Evolutionary conservation across 2,888 invertebrate species (phyloP), one percentile per base, ranked within the genome.

Genomic region (Epirrhoe alternata): DNA sequence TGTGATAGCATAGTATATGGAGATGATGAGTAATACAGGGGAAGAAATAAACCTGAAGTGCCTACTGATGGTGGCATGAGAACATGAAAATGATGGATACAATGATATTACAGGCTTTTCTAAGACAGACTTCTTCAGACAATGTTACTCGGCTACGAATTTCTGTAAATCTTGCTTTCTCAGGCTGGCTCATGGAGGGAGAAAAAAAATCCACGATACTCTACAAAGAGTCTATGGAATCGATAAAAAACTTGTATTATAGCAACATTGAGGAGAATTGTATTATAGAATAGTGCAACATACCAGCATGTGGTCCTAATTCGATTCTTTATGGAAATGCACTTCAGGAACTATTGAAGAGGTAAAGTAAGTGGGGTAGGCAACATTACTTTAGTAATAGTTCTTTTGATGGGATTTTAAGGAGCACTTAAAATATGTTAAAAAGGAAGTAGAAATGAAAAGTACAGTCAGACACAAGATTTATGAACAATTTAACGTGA

Each of bases 241-340:
- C 38, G 38, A 42, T 42, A 42, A 42, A 33, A 42, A 42, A 42
- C 38, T 24, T 24, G 38, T 42, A 42, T 12, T 12, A 7, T 33
- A 33, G 7, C 33, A 33, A 7, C 7, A 33, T 6, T 33, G 33
- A 33, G 7, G 38, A 12, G 12, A 85, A 80, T 81, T 78, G 89
- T 90, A 92, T 85, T 72, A 64, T 64, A 70, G 69, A 66, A 67
- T 63, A 73, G 69, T 61, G 68, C 47, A 16, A 47, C 45, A 42
- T 33, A 57, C 35, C 69, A 66, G 68, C 67, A 45, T 64, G 68
- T 49, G 49, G 53, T 67, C 62, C 47, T 56, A 47, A 14, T 47
- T 14, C 47, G 16, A 24, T 60, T 64, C 16, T 47, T 56, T 56
- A 47, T 63, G 45, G 24, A 51, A 51, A 45, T n/a, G 42, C 58